Conservation (phyloP, 2,797 vertebrate genomes). For the Hozukius guyotensis region DNA sequence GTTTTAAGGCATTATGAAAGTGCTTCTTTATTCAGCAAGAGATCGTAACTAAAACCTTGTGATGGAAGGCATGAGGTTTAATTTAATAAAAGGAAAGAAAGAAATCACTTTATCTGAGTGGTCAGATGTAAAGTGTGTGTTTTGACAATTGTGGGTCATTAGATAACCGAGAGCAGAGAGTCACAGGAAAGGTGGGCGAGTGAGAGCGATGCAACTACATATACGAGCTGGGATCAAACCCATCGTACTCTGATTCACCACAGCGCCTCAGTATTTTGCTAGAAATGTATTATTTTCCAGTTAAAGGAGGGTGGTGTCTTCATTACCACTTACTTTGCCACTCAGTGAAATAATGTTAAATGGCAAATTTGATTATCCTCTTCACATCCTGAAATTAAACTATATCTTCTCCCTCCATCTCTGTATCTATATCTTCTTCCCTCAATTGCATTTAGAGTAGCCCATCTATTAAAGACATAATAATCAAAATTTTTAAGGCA, state of each 20-base stretch:
- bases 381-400: neutral
- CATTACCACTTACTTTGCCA: neutral
- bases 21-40: neutral
- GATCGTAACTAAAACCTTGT: neutral
- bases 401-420: neutral
- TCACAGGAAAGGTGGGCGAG: neutral
- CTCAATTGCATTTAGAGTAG: neutral
- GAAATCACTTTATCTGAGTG: neutral
- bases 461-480: neutral
- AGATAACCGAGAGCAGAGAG: constrained; percentile 9
- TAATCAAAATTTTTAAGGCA: neutral
- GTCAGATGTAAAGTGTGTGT: neutral
- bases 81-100: neutral
- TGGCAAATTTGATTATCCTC: neutral
- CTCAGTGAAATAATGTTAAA: neutral
- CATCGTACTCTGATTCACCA: neutral
- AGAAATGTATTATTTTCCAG: neutral
- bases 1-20: neutral
- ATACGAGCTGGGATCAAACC: neutral
- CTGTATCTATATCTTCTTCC: neutral
- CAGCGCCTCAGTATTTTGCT: neutral
- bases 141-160: constrained; percentile 2
- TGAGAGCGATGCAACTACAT: neutral
- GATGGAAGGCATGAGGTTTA: neutral
- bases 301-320: neutral